These are phyloP conservation scores for Acropora yongei DNA, from an alignment of 64 coral and sea anemone species.

Conservation along the genomic window DNA sequence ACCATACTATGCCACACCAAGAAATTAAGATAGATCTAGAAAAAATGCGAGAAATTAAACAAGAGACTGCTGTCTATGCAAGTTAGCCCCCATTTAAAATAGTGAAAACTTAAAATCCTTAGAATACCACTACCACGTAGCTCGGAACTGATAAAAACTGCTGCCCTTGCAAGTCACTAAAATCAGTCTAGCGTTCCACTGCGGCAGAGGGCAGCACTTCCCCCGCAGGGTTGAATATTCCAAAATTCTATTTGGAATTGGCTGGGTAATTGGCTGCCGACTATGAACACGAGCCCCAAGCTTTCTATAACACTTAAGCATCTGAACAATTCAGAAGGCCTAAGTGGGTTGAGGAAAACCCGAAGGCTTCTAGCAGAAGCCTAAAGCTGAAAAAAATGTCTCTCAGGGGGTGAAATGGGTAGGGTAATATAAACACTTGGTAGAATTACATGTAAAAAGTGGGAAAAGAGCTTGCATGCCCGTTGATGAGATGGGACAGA, in stretches of 20 bases:
- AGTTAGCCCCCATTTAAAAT: background rate
- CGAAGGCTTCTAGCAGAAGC: too few relatives aligned
- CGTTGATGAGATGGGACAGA: too few relatives aligned
- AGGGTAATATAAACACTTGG: too few relatives aligned
- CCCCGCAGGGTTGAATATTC: background rate
- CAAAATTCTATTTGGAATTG: background rate
- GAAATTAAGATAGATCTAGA: too few relatives aligned
- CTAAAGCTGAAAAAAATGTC: too few relatives aligned
- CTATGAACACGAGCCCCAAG: conserved; percentile 26
- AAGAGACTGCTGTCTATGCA: too few relatives aligned
- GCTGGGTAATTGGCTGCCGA: background rate
- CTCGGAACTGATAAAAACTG: too few relatives aligned
- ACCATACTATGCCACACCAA: too few relatives aligned
- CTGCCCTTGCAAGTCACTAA: background rate
- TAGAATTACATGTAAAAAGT: too few relatives aligned
- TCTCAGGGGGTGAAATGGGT: too few relatives aligned
- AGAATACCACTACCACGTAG: background rate
- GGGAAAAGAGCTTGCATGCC: too few relatives aligned
- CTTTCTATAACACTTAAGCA: conserved; percentile 72
- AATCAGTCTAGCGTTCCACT: background rate
- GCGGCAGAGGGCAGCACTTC: background rate
- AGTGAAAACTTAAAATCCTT: background rate
- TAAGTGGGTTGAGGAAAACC: background rate
- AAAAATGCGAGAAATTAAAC: too few relatives aligned
- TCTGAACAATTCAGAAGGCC: conserved; percentile 20